These are phyloP conservation scores for Chromobotia macracanthus DNA, from an alignment of 2,797 vertebrate genomes.

Conservation along the genomic window DNA sequence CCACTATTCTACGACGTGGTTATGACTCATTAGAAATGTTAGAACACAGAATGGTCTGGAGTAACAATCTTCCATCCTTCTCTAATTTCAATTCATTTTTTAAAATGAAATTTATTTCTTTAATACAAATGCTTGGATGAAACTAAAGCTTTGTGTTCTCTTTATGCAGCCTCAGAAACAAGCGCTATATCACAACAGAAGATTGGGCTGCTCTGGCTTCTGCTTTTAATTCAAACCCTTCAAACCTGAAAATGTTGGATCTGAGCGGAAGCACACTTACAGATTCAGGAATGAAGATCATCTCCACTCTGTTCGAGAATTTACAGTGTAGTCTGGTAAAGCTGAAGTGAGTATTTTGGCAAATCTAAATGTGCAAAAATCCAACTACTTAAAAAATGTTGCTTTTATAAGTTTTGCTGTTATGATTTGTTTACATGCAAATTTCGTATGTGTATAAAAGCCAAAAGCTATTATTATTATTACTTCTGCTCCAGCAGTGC, in stretches of 20 bases:
- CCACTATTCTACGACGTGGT: neutral
- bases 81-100: no score
- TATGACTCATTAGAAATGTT: neutral
- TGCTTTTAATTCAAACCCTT: neutral
- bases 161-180: neutral
- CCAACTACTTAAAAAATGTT: neutral
- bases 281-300: neutral
- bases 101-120: no score
- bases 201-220: neutral
- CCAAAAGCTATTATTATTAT: neutral
- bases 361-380: neutral
- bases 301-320: neutral
- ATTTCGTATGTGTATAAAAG: neutral
- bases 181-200: neutral
- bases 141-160: neutral
- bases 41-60: neutral
- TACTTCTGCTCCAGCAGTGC: no score
- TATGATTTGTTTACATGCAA: neutral
- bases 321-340: neutral
- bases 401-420: neutral
- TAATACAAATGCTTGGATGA: neutral
- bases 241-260: neutral
- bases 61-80: no score
- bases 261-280: neutral
- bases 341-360: neutral